Evolutionary conservation across 2,113 vertebrate genomes (phyloP), one percentile per base, ranked within the genome.

Genomic region (Dicrurus megarhynchus): DNA sequence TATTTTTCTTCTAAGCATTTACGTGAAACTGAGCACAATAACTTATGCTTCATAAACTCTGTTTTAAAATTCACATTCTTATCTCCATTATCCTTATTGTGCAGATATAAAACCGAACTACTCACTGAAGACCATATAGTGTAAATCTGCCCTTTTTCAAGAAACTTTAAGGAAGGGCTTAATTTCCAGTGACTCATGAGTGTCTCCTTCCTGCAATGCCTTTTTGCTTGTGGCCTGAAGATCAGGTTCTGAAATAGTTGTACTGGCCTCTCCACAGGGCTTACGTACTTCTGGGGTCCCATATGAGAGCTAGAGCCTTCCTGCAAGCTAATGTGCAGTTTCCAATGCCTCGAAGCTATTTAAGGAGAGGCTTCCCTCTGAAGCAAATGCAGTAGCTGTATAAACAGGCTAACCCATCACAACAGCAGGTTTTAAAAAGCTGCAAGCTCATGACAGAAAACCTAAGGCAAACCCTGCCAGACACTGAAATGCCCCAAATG

Each of bases 221-320:
- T 89, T 92, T 84, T 81, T 39, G 10, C 2, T 1, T 20, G 11
- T 67, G 67, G 15, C 39, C 53, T 87, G 78, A 61, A 67, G 39
- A 74, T 41, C 68, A 59, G 11, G 20, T 42, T 84, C 20, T 60
- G 68, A 84, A 74, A 80, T 35, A 86, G 75, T 49, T 13, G 7
- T 13, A n/a, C 17, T 0, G 0, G 22, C 46, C 6, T 77, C 15
- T 68, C 81, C 67, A 50, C 7, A 59, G 28, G 19, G 14, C 26
- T 79, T 30, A 71, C 0, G 0, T 19, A 42, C 32, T 21, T 75
- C 23, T 75, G 47, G 24, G 14, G 28, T 75, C 24, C 33, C 14
- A 75, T 49, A 28, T 0, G 2, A 87, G 41, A 84, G 20, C 21
- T 57, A 64, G 65, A 87, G 24, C 33, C 44, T 28, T 74, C 37